These are phyloP conservation scores for Atethmia centrago DNA, from an alignment of 2,888 invertebrate genomes.

Conservation along the genomic window DNA sequence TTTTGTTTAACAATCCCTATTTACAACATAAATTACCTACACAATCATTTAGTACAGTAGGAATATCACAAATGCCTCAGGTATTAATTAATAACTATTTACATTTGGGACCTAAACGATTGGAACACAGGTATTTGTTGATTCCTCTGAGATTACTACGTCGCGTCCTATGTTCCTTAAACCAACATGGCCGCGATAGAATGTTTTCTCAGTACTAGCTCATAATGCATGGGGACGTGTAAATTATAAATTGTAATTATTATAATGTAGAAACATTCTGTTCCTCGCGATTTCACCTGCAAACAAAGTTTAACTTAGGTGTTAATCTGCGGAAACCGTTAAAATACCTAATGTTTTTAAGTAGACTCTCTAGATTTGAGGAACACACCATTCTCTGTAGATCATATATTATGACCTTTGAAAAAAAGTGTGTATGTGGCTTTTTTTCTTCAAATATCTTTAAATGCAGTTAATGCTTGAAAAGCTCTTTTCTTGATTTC, in stretches of 20 bases:
- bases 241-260: conserved; percentile 39
- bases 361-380: background rate
- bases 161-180: conserved; percentile 14
- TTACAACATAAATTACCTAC: conserved; percentile 28
- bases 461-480: background rate
- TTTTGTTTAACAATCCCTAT: conserved; percentile 11
- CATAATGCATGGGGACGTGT: conserved; percentile 37
- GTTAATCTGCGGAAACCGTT: background rate
- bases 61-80: conserved; percentile 6
- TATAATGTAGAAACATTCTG: conserved; percentile 1
- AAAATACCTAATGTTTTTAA: background rate
- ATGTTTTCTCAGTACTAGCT: conserved; percentile 17
- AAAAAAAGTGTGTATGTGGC: too few species aligned
- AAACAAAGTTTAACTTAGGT: background rate
- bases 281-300: background rate
- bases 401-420: too few species aligned
- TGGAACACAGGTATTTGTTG: conserved; percentile 51
- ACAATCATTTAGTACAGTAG: conserved; percentile 10
- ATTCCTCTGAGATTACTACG: conserved; percentile 31
- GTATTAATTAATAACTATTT: conserved; percentile 38
- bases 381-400: background rate
- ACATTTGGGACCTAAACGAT: conserved; percentile 47
- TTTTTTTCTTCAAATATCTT: background rate
- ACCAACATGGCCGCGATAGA: conserved; percentile 30
- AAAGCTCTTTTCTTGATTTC: background rate